Conservation (phyloP, 1,140 invertebrate genomes). For the Limonius californicus region DNA sequence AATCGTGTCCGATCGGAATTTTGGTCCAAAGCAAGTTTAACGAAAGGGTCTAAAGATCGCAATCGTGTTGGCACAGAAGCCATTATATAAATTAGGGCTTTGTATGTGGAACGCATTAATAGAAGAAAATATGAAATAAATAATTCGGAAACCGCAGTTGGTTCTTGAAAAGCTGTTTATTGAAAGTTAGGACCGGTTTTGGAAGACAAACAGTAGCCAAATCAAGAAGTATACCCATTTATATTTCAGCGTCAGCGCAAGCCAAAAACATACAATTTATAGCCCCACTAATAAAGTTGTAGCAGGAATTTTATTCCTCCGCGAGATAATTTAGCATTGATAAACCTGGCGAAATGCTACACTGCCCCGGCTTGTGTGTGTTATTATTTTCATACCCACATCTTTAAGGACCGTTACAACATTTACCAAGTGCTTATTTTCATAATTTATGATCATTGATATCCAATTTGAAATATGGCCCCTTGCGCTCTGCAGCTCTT, state of each 20-base stretch:
- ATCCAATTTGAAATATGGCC: neutral
- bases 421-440: constrained; percentile 18
- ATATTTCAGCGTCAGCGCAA: constrained; percentile 23
- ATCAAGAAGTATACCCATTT: constrained; percentile 29
- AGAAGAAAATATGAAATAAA: constrained; percentile 21
- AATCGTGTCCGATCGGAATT: too few relatives aligned
- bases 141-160: constrained; percentile 19
- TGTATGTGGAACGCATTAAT: too few relatives aligned
- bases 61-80: neutral
- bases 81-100: too few relatives aligned
- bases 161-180: constrained; percentile 16
- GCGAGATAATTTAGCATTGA: constrained; percentile 30
- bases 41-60: neutral
- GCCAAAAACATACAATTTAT: constrained; percentile 29
- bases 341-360: constrained; percentile 26
- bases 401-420: constrained; percentile 23
- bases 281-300: constrained; percentile 31
- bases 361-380: neutral
- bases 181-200: constrained; percentile 24
- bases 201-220: constrained; percentile 29
- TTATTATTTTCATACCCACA: constrained; percentile 24
- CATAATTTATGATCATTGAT: constrained; percentile 19
- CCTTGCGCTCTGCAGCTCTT: too few relatives aligned
- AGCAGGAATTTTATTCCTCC: constrained; percentile 24
- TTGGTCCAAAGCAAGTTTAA: neutral